Evolutionary conservation across 1,140 invertebrate genomes (phyloP).

Genomic region (Protaetia brevitarsis): DNA sequence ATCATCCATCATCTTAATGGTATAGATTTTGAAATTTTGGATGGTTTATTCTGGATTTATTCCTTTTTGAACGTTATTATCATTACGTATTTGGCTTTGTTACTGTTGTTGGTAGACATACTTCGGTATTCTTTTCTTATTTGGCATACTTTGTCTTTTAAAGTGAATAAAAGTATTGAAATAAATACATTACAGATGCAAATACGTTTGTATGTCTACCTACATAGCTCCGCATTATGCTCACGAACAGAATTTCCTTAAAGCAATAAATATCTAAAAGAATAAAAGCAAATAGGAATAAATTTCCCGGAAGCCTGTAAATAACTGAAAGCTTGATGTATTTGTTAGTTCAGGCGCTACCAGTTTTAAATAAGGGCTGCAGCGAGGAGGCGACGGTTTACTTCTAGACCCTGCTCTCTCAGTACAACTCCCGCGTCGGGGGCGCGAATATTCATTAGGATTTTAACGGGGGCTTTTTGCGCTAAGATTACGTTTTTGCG

Average conservation of each 20-base stretch:
- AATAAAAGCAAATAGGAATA: conserved; percentile 21
- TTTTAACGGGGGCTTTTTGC: background rate
- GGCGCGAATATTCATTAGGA: conserved; percentile 12
- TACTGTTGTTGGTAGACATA: too few species aligned
- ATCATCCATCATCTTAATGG: too few species aligned
- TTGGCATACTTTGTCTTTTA: too few species aligned
- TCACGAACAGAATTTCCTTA: conserved; percentile 10
- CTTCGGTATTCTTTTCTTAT: too few species aligned
- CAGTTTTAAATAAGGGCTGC: conserved; percentile 11
- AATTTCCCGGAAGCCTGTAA: conserved; percentile 18
- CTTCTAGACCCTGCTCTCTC: background rate
- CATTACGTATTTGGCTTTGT: too few species aligned
- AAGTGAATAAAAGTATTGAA: too few species aligned
- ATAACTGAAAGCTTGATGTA: conserved; percentile 22
- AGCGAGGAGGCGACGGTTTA: background rate
- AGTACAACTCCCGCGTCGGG: background rate
- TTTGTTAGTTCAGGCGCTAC: conserved; percentile 20
- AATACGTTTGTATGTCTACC: too few species aligned
- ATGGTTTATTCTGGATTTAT: too few species aligned
- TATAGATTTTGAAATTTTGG: too few species aligned
- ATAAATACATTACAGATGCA: too few species aligned
- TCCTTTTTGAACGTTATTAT: too few species aligned
- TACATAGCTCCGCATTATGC: too few species aligned
- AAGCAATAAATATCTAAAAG: conserved; percentile 16
- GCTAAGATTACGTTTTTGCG: conserved; percentile 12